phyloP scores from a whole-genome alignment of 1,140 invertebrate species.

The Neuroterus valhalla region DNA sequence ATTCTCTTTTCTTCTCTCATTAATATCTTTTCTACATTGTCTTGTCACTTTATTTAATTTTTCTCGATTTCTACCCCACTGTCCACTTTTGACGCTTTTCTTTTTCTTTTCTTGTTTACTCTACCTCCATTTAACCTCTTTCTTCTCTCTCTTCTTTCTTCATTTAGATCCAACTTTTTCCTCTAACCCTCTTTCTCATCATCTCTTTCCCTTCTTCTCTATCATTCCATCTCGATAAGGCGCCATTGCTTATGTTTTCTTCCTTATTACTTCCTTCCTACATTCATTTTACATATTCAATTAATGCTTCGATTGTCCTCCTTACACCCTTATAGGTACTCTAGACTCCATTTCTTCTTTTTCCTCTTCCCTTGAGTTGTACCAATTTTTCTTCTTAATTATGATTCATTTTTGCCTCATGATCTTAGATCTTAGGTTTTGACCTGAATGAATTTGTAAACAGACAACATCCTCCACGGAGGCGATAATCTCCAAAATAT shows the following conservation, averaged over 20 bases:
- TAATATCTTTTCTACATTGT: background rate
- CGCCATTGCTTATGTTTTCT: conserved; percentile 16
- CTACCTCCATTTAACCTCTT: too few relatives aligned
- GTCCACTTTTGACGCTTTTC: background rate
- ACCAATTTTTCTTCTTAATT: too few relatives aligned
- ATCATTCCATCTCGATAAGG: background rate
- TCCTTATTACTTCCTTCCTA: background rate
- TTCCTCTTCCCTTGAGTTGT: too few relatives aligned
- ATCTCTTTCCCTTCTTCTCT: conserved; percentile 28
- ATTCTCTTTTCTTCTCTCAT: background rate
- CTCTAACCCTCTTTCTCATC: background rate
- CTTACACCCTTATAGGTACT: too few relatives aligned
- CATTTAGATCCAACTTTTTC: background rate
- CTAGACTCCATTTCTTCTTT: too few relatives aligned
- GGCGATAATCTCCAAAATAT: too few relatives aligned
- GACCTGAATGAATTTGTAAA: too few relatives aligned
- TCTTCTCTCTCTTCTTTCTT: conserved; percentile 6
- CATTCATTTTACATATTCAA: background rate
- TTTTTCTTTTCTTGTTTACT: background rate
- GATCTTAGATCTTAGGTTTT: too few relatives aligned
- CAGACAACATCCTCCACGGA: too few relatives aligned
- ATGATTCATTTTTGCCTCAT: too few relatives aligned
- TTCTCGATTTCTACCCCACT: background rate
- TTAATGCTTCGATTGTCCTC: background rate
- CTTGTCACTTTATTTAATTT: background rate